phyloP scores from a whole-genome alignment of 2,888 invertebrate species.

The Acrobasis suavella region DNA sequence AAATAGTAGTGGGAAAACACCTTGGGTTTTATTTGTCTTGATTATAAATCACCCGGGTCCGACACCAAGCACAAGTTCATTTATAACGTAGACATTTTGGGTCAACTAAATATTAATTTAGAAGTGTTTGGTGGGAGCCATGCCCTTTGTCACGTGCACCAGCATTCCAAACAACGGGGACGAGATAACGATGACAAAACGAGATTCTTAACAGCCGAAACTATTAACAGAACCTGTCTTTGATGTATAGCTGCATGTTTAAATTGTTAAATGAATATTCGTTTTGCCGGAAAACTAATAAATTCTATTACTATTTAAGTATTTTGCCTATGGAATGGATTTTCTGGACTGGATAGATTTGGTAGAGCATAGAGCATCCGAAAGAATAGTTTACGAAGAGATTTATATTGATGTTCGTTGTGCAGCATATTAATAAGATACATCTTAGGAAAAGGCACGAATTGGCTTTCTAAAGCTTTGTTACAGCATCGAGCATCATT shows the following conservation, averaged over 20 bases:
- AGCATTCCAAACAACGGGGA: slow-evolving; percentile 35
- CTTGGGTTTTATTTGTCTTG: slow-evolving; percentile 1
- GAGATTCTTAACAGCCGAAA: slow-evolving; percentile 25
- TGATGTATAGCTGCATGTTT: slow-evolving; percentile 8
- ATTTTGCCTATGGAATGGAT: no score
- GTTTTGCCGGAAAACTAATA: background rate
- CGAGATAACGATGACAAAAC: slow-evolving; percentile 34
- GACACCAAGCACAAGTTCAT: no score
- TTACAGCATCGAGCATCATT: no score
- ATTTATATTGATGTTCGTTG: no score
- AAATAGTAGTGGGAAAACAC: slow-evolving; percentile 3
- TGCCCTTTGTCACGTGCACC: slow-evolving; percentile 29
- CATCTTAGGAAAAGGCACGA: no score
- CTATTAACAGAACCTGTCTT: slow-evolving; percentile 19
- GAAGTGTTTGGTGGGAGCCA: slow-evolving; percentile 16
- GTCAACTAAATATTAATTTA: slow-evolving; percentile 16
- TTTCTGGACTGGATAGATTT: no score
- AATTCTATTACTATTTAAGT: no score
- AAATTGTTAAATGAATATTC: slow-evolving; percentile 1
- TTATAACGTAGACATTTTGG: background rate
- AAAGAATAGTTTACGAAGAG: no score
- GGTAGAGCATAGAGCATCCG: no score
- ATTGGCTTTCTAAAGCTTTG: no score
- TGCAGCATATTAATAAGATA: no score
- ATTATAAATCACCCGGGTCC: background rate